Evolutionary conservation across 1,140 invertebrate genomes (phyloP), one percentile per base, ranked within the genome.

Genomic region (Caenorhabditis remanei): DNA sequence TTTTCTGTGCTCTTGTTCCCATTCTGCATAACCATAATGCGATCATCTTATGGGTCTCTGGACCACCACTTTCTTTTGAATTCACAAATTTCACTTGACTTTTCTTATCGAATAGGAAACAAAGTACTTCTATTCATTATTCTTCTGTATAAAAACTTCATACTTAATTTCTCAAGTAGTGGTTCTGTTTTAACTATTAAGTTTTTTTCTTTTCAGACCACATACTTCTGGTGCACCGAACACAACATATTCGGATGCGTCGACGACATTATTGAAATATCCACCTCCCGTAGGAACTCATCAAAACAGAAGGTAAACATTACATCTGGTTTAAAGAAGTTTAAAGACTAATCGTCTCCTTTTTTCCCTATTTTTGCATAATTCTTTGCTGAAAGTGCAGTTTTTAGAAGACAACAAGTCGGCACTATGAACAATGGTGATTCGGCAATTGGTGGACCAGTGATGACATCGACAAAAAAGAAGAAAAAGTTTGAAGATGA

Each of bases 381-480:
- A 5, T 58, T 8, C 9, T 58, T n/a, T 58, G 9, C 1, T n/a
- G n/a, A 21, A 58, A 21, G 0, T 21, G 5, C 21, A 21, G 21
- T 21, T 79, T 71, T 71, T 40, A 79, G 71, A 32, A 79, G 71
- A 19, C 67, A 75, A 24, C 71, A 79, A 79, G 40, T 79, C 2
- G 71, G 71, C 43, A 79, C 71, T 21, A 79, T 79, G 71, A 79
- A 79, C 40, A 79, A 79, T 79, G 71, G 71, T 79, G 71, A 79
- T 53, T 8, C 71, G 46, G 46, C 9, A 41, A n/a, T 40, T 50
- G 71, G 71, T 46, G 71, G 43, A 11, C 71, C 40, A n/a, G 13
- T 24, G n/a, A 79, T 79, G 46, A 19, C 71, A 32, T 21, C 46
- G n/a, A 24, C 71, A 41, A 63, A 61, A 58, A 71, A 87, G 75